Percentiles rank a stretch among this genome's conserved stretches.
phyloP scores from a whole-genome alignment of 2,113 vertebrate species.

The Pristiophorus japonicus region DNA sequence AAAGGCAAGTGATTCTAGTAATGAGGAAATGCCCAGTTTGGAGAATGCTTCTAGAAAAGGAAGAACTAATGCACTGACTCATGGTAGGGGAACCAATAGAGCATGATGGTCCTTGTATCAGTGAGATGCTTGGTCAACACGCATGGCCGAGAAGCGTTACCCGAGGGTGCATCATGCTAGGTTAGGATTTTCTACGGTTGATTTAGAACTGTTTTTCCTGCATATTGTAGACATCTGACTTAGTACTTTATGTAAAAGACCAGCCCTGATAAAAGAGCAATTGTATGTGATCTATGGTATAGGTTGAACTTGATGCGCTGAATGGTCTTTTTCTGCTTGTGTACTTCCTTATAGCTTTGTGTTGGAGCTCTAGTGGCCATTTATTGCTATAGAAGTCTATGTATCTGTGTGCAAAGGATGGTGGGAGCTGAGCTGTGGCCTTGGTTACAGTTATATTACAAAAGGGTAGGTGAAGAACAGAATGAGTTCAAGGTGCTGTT shows the following conservation, averaged over 20 bases:
- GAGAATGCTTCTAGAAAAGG: background rate
- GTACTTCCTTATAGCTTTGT: background rate
- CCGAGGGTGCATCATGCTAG: background rate
- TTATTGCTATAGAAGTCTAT: background rate
- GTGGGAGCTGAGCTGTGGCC: background rate
- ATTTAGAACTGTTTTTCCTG: background rate
- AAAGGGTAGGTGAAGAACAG: background rate
- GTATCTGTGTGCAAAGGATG: background rate
- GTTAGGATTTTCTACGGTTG: background rate
- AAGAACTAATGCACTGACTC: background rate
- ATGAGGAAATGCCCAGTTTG: background rate
- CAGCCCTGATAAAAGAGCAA: background rate
- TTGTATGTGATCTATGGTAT: background rate
- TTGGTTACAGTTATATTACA: background rate
- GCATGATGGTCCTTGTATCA: background rate
- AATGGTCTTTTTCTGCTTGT: background rate
- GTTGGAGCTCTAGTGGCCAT: background rate
- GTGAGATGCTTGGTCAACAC: background rate
- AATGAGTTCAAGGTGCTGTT: background rate
- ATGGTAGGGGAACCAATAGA: background rate
- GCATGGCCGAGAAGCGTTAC: too few relatives aligned
- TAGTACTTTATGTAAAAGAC: background rate
- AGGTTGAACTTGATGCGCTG: background rate
- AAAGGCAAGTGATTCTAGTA: background rate
- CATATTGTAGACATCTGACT: background rate